Percentiles rank a stretch among this genome's conserved stretches.
phyloP scores from a whole-genome alignment of 2,888 invertebrate genomes.

The Eutolmus rufibarbis region DNA sequence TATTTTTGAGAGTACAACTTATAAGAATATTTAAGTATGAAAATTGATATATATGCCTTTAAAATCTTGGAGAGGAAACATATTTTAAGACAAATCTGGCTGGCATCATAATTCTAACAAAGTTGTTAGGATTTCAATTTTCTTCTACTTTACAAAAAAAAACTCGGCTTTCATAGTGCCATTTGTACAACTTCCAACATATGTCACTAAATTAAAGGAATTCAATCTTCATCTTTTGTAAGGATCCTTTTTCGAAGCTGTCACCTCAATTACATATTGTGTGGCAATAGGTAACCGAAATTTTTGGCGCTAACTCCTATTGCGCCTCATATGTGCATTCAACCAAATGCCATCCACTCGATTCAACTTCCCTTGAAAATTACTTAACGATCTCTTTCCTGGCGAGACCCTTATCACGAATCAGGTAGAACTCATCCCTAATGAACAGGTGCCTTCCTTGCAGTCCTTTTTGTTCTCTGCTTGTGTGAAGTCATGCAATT shows the following conservation, averaged over 20 bases:
- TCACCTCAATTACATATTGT: slow-evolving; percentile 24
- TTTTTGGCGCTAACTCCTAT: slow-evolving; percentile 31
- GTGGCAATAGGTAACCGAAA: neutral
- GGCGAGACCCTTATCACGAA: slow-evolving; percentile 42
- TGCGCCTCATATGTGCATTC: slow-evolving; percentile 14
- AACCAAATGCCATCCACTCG: slow-evolving; percentile 30
- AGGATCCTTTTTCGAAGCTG: neutral
- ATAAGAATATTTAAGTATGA: too few relatives aligned
- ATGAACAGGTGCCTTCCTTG: slow-evolving; percentile 44
- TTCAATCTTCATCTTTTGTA: neutral
- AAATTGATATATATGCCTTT: neutral
- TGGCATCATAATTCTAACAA: neutral
- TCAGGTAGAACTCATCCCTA: slow-evolving; percentile 45
- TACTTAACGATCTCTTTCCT: slow-evolving; percentile 47
- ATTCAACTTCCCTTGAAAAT: slow-evolving; percentile 33
- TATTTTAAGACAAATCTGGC: neutral
- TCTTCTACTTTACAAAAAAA: neutral
- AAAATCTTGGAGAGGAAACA: neutral
- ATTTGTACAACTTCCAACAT: neutral
- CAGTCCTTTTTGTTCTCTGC: slow-evolving; percentile 20
- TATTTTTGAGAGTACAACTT: too few relatives aligned
- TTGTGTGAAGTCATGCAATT: slow-evolving; percentile 45
- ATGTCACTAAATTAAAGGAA: slow-evolving; percentile 19
- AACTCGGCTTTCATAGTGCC: neutral
- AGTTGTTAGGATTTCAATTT: neutral